phyloP scores from a whole-genome alignment of 2,113 vertebrate genomes.

The Dolichallabes microphthalmus region DNA sequence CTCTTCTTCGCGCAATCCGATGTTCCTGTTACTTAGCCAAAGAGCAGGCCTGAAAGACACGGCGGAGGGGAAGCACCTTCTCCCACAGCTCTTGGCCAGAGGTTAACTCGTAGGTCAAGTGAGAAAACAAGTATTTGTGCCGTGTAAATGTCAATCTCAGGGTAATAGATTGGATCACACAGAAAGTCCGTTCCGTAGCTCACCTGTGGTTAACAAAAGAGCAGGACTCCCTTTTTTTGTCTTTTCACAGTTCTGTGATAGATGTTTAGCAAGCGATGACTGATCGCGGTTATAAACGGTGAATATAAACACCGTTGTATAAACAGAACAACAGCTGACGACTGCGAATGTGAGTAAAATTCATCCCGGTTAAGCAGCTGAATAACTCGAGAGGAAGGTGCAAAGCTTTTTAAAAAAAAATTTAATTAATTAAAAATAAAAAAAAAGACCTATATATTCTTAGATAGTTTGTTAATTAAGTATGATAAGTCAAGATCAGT shows the following conservation, averaged over 20 bases:
- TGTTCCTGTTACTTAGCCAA: constrained; percentile 4
- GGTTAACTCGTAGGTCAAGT: constrained; percentile 63
- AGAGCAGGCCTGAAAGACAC: background rate
- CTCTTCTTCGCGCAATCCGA: constrained; percentile 14
- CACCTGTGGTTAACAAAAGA: constrained; percentile 19
- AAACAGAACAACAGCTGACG: too few relatives aligned
- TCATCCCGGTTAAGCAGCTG: too few relatives aligned
- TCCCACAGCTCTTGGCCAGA: constrained; percentile 12
- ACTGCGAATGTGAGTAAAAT: too few relatives aligned
- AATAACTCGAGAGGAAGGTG: too few relatives aligned
- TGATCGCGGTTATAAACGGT: background rate
- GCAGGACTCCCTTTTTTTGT: background rate
- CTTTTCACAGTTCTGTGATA: background rate
- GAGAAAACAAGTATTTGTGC: constrained; percentile 59
- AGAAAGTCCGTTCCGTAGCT: constrained; percentile 21
- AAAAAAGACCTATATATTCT: too few relatives aligned
- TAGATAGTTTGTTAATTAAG: too few relatives aligned
- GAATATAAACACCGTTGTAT: too few relatives aligned
- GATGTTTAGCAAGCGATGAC: background rate
- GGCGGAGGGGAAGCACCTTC: background rate
- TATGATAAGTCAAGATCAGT: too few relatives aligned
- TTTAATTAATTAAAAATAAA: too few relatives aligned
- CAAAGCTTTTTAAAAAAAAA: too few relatives aligned
- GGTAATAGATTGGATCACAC: constrained; percentile 43
- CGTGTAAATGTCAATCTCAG: constrained; percentile 56